Conservation (phyloP, 53 echinoderm and acorn worm species). For the Hippasteria phrygiana region DNA sequence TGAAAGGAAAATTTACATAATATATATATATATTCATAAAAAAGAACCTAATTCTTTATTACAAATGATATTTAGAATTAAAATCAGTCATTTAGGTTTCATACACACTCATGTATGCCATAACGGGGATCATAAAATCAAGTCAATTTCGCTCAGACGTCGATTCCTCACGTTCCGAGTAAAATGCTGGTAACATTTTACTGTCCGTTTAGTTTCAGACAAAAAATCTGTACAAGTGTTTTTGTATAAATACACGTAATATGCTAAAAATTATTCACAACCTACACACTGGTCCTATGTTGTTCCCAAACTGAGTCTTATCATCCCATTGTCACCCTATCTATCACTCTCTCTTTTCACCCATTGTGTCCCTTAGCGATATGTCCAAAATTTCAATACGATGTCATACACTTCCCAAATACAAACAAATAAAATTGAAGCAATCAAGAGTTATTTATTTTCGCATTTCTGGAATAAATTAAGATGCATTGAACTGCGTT, state of each 20-base stretch:
- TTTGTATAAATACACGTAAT: slow-evolving; percentile 49
- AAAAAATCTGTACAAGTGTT: not conserved
- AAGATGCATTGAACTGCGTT: not conserved
- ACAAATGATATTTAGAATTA: slow-evolving; percentile 54
- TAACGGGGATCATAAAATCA: not conserved
- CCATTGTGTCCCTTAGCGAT: not conserved
- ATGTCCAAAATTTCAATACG: slow-evolving; percentile 15
- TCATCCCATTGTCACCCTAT: not conserved
- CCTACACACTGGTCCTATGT: not conserved
- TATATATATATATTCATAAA: slow-evolving; percentile 46
- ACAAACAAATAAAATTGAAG: too few species aligned
- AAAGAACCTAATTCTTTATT: slow-evolving; percentile 17
- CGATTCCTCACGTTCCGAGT: not conserved
- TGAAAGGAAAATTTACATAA: slow-evolving; percentile 52
- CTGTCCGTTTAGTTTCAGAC: not conserved
- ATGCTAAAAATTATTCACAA: slow-evolving; percentile 41
- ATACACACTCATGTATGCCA: slow-evolving; percentile 2
- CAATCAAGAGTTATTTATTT: too few species aligned
- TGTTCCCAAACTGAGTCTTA: not conserved
- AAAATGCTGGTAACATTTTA: not conserved
- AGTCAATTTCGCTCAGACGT: not conserved
- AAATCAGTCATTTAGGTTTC: slow-evolving; percentile 8
- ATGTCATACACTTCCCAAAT: not conserved
- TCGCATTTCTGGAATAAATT: not conserved
- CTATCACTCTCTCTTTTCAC: not conserved